Conservation (phyloP, 1,140 invertebrate species). For the Nautilus pompilius region DNA sequence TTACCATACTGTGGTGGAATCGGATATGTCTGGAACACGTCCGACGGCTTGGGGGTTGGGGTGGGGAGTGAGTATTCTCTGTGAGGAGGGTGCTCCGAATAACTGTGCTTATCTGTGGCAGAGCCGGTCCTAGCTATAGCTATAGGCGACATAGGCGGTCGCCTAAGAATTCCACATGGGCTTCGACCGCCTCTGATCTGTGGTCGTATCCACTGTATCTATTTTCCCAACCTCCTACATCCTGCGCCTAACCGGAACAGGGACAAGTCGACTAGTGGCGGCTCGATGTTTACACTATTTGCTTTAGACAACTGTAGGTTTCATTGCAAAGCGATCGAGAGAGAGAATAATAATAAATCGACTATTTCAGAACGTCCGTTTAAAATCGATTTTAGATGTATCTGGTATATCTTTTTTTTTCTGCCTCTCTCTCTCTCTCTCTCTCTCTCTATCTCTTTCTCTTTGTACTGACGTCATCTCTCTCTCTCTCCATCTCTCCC, state of each 20-base stretch:
- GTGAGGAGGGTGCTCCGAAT: background rate
- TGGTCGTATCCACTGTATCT: no score
- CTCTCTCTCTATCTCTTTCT: background rate
- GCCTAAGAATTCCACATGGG: no score
- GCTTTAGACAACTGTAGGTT: background rate
- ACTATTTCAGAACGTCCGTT: background rate
- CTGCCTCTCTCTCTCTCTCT: background rate
- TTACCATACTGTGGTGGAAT: background rate
- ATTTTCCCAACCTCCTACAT: no score
- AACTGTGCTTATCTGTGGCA: background rate
- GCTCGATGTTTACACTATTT: background rate
- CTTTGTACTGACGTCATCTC: background rate
- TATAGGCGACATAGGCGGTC: no score
- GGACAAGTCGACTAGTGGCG: background rate
- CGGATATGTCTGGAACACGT: background rate
- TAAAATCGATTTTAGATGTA: background rate
- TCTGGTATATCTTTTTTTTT: background rate
- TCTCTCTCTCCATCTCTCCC: background rate
- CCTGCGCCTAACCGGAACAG: no score
- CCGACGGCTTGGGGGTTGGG: background rate
- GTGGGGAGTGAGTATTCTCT: background rate
- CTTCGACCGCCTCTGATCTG: no score
- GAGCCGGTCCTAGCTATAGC: background rate
- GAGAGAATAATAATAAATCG: background rate
- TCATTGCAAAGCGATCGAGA: background rate